Evolutionary conservation across 2,888 invertebrate genomes (phyloP), one percentile per base, ranked within the genome.

Genomic region (Patella ulyssiponensis): DNA sequence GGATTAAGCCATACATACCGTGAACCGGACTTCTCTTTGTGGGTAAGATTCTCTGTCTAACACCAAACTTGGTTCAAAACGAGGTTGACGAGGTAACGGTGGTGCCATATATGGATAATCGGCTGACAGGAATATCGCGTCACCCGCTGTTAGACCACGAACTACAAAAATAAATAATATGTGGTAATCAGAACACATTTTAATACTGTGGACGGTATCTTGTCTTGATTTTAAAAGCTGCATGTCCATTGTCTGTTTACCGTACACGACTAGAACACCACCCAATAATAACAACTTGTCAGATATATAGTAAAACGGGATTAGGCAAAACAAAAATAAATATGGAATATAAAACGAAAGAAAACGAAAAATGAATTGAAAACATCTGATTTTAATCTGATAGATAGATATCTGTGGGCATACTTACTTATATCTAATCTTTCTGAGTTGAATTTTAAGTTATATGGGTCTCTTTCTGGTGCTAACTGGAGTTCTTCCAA

Each of bases 401-500:
- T n/a, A 23, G n/a, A 51, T 20, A 33, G 14, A 15, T 33, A 33
- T 7, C 69, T 4, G 14, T 17, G 20, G 72, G 2, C 3, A 17
- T 71, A 87, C 89, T 87, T 84, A 90, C 90, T 86, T 23, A 84
- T 87, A 73, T 90, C 85, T 9, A 90, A 84, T 64, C 87, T 79
- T 9, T 87, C 81, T 4, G 86, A 84, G 58, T 88, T 83, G 79
- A 91, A 91, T 56, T 84, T 82, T 12, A 90, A 81, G 78, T 87
- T 86, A 80, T 81, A 90, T 1, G 91, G 90, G 77, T 91, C 91
- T 33, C 81, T 84, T 33, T 90, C 90, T 27, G 83, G 81, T 27
- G 80, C 69, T 2, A 87, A 87, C 14, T 82, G 74, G 80, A 91
- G 89, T 76, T 91, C 90, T 20, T 88, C 86, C 23, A 91, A 81